Evolutionary conservation across 2,888 invertebrate genomes (phyloP), one percentile per base, ranked within the genome.

Genomic region (Phyllotreta cruciferae): DNA sequence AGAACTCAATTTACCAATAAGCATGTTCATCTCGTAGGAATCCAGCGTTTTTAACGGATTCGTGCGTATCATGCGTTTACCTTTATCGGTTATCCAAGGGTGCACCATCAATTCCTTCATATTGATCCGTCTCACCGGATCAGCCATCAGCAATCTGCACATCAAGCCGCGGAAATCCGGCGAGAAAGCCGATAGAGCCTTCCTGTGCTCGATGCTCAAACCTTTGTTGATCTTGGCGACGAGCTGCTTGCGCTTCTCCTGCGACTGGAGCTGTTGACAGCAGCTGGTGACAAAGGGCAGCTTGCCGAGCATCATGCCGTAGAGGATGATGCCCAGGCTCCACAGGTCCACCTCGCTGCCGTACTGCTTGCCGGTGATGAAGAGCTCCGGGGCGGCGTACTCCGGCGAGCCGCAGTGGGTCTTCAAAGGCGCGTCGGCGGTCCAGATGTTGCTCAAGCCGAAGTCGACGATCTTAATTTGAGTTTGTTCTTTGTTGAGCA

Each of bases 331-430:
- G 38, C 91, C 91, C 68, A 73, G 67, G 81, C 91, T 91, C 91
- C 91, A 91, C 50, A 91, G 83, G 79, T 91, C 91, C 50, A 91
- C 88, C 80, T 90, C 90, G 6, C 90, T 88, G 45, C 91, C 91
- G 79, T 91, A 91, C 66, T 84, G 85, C 61, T 86, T 85, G 37
- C 87, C 87, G 72, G 87, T 86, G 11, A 87, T 82, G 77, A 91
- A 91, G 64, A 91, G 83, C 80, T 91, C 91, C 0, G 91, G 91
- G 44, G 91, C 91, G 1, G 91, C 91, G 79, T 91, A 91, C 80
- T 91, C 91, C 8, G 91, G 87, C 37, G 91, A 91, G 50, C 91
- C 91, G 80, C 91, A 91, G 72, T 90, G 90, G 0, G 91, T 92
- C 70, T 86, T 85, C 74, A 91, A 81, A n/a, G 86, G 85, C 7